Percentiles rank a stretch among this genome's conserved stretches.
These are phyloP conservation scores for Drosophila lini DNA, from an alignment of 1,140 invertebrate genomes.

Conservation along the genomic window DNA sequence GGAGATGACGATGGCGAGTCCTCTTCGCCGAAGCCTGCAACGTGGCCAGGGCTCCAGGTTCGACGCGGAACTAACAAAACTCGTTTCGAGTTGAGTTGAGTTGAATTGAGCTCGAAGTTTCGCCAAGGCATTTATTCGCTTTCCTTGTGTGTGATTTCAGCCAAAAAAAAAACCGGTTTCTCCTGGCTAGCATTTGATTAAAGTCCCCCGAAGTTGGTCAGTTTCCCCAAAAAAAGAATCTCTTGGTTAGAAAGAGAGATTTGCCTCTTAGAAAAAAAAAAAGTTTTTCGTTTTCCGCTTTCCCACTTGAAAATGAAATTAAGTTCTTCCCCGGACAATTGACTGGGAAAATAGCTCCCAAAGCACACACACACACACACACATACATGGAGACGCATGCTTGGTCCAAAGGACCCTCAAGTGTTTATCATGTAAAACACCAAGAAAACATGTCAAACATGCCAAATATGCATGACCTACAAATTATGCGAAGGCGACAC, in stretches of 20 bases:
- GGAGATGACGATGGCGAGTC: not conserved
- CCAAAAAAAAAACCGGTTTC: constrained; percentile 42
- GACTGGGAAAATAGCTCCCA: constrained; percentile 38
- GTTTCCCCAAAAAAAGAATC: constrained; percentile 13
- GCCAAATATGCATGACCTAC: constrained; percentile 78
- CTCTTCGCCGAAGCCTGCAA: constrained; percentile 17
- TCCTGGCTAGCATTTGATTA: constrained; percentile 59
- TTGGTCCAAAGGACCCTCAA: constrained; percentile 63
- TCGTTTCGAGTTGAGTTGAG: constrained; percentile 23
- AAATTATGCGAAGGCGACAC: constrained; percentile 79
- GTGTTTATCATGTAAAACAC: constrained; percentile 79
- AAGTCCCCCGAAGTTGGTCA: constrained; percentile 44
- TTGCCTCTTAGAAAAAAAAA: not conserved
- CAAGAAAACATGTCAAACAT: constrained; percentile 81
- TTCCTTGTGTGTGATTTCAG: constrained; percentile 1
- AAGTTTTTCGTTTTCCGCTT: not conserved
- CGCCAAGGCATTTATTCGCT: constrained; percentile 3
- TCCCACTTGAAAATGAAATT: constrained; percentile 52
- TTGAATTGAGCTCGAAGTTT: not conserved
- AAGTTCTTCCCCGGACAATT: constrained; percentile 36
- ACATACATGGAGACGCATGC: not conserved
- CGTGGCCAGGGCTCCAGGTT: constrained; percentile 35
- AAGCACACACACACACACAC: constrained; percentile 6
- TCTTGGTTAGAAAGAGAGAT: not conserved
- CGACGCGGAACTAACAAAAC: constrained; percentile 61